phyloP scores from a whole-genome alignment of 2,113 vertebrate species.

The Sebastes fasciatus region DNA sequence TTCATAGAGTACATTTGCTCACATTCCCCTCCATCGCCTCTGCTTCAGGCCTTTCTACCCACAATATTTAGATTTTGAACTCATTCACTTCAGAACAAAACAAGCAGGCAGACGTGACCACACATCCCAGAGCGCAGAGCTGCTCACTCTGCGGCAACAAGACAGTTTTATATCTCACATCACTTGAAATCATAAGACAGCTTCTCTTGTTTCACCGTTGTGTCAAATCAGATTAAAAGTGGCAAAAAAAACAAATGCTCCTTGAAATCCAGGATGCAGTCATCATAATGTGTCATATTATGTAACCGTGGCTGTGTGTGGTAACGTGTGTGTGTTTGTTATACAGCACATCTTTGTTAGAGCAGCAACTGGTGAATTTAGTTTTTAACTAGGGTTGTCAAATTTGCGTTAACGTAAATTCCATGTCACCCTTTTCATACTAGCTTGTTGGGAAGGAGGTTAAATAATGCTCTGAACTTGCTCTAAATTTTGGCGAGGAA shows the following conservation, averaged over 20 bases:
- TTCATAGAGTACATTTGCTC: conserved; percentile 18
- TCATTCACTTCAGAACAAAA: conserved; percentile 31
- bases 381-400: background rate
- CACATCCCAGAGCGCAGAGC: conserved; percentile 19
- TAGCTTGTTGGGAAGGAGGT: no score
- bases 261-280: conserved; percentile 5
- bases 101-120: conserved; percentile 10
- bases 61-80: conserved; percentile 45
- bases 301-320: conserved; percentile 12
- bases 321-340: background rate
- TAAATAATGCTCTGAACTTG: no score
- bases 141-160: conserved; percentile 2
- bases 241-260: conserved; percentile 1
- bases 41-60: conserved; percentile 26
- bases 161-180: conserved; percentile 13
- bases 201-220: background rate
- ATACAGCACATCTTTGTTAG: background rate
- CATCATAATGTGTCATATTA: conserved; percentile 27
- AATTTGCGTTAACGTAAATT: no score
- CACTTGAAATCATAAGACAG: conserved; percentile 10
- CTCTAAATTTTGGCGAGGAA: no score
- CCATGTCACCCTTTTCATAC: no score
- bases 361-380: background rate
- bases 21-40: background rate
- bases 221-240: conserved; percentile 30